Conservation (phyloP, 1,140 invertebrate genomes). For the Brachionus manjavacas region DNA sequence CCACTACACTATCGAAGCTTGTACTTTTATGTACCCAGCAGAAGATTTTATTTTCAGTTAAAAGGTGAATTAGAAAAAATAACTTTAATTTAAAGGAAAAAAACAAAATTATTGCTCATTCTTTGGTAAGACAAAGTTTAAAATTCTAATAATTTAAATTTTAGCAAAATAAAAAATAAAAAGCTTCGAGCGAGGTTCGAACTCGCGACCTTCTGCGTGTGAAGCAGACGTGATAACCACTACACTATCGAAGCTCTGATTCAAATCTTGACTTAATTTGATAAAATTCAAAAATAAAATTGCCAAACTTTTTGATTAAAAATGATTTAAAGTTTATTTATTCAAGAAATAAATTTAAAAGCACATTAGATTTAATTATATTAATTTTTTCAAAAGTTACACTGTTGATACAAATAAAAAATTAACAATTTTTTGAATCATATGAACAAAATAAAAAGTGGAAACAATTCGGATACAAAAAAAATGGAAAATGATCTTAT, state of each 20-base stretch:
- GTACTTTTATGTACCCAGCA: too few relatives aligned
- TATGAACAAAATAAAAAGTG: not conserved
- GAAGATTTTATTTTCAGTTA: too few relatives aligned
- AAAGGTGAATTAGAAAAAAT: too few relatives aligned
- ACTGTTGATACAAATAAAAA: not conserved
- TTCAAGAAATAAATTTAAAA: not conserved
- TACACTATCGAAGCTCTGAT: slow-evolving; percentile 44
- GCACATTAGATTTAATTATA: not conserved
- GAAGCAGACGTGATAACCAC: slow-evolving; percentile 47
- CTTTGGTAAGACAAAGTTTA: too few relatives aligned
- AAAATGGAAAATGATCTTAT: not conserved
- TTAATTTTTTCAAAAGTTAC: not conserved
- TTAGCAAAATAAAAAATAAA: not conserved
- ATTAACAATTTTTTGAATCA: not conserved
- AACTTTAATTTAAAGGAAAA: too few relatives aligned
- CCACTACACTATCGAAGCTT: not conserved
- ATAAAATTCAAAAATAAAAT: not conserved
- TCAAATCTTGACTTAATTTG: not conserved
- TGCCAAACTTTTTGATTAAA: too few relatives aligned
- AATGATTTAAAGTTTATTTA: not conserved
- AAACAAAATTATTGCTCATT: not conserved
- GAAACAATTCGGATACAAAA: not conserved
- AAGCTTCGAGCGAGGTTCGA: slow-evolving; percentile 46
- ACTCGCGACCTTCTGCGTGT: slow-evolving; percentile 46
- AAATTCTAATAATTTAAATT: too few relatives aligned